phyloP scores from a whole-genome alignment of 2,888 invertebrate species.

The Lamellibrachia satsuma region DNA sequence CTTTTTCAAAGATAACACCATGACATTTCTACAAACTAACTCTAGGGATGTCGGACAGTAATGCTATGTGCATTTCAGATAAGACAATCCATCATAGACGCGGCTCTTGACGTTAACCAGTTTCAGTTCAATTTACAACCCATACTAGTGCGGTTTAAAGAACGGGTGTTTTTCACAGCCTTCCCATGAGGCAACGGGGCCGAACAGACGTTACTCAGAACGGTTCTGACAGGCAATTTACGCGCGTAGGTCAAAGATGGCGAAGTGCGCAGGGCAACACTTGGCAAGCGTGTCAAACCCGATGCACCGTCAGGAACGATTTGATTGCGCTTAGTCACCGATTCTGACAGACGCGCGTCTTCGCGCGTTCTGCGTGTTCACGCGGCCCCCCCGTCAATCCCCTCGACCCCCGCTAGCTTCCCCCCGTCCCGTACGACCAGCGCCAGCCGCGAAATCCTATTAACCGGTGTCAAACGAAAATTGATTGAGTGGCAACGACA shows the following conservation, averaged over 20 bases:
- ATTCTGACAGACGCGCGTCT: background rate
- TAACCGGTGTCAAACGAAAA: background rate
- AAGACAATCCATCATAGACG: conserved; percentile 4
- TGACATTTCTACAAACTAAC: background rate
- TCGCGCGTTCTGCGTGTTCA: conserved; percentile 10
- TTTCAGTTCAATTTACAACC: background rate
- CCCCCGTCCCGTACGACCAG: background rate
- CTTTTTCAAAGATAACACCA: background rate
- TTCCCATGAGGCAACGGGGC: conserved; percentile 4
- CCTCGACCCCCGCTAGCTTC: background rate
- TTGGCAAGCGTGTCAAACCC: conserved; percentile 1
- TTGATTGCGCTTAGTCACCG: conserved; percentile 11
- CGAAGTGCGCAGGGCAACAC: background rate
- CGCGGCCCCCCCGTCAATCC: background rate
- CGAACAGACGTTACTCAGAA: conserved; percentile 1
- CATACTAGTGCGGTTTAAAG: background rate
- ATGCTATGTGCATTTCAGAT: background rate
- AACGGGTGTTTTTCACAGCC: background rate
- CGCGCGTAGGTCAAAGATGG: conserved; percentile 13
- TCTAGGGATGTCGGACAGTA: background rate
- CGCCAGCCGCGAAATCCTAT: background rate
- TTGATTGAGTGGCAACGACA: background rate
- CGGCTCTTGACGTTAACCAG: background rate
- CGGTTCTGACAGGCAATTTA: conserved; percentile 17
- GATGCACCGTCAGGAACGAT: background rate